phyloP scores from a whole-genome alignment of 2,797 vertebrate species.

The Brachyrhaphis roseni region DNA sequence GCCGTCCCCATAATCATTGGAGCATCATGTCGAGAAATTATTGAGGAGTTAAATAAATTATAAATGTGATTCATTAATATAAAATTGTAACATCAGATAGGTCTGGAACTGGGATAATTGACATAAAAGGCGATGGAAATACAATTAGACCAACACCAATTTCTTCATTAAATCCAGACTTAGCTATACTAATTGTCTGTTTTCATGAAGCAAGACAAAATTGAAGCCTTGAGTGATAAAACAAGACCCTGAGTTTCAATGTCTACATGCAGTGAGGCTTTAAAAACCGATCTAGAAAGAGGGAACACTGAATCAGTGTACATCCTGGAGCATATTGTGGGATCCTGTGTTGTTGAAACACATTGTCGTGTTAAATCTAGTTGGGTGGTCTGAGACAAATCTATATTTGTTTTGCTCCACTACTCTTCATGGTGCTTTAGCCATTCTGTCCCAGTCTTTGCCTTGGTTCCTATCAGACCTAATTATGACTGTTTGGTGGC shows the following conservation, averaged over 20 bases:
- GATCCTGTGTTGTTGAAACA: not conserved
- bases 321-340: not conserved
- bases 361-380: not conserved
- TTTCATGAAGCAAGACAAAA: not conserved
- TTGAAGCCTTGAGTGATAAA: not conserved
- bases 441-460: not conserved
- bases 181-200: not conserved
- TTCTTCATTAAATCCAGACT: not conserved
- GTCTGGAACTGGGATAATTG: not conserved
- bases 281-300: not conserved
- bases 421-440: not conserved
- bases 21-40: not conserved
- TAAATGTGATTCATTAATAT: not conserved
- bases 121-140: not conserved
- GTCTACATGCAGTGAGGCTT: not conserved
- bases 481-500: slow-evolving; percentile 2
- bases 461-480: not conserved
- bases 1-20: not conserved
- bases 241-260: not conserved
- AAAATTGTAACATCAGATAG: not conserved
- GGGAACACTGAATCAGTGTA: not conserved
- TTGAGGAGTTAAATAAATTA: not conserved
- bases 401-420: not conserved
- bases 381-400: slow-evolving; percentile 1
- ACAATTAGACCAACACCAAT: not conserved